A percentile compares a stretch with the other conserved stretches of the same genome.
Conservation (phyloP, 2,888 invertebrate genomes). For the Dasysyrphus albostriatus region DNA sequence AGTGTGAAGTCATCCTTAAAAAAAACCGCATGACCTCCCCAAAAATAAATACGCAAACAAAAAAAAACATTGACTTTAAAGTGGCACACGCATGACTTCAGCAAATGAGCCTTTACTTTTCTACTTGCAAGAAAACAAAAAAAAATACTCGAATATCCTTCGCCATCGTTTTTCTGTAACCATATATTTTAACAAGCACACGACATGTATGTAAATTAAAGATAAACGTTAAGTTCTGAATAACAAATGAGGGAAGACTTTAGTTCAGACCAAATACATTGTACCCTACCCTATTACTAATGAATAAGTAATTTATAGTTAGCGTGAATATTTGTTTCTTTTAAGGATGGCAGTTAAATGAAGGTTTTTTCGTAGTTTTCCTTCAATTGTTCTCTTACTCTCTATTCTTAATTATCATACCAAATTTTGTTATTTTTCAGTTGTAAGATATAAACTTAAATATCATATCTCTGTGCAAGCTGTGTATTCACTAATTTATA, state of each 20-base stretch:
- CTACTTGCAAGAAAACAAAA: slow-evolving; percentile 16
- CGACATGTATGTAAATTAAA: slow-evolving; percentile 51
- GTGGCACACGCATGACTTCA: slow-evolving; percentile 74
- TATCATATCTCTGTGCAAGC: too few relatives aligned
- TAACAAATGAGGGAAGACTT: slow-evolving; percentile 16
- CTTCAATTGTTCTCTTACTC: too few relatives aligned
- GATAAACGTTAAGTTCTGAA: slow-evolving; percentile 41
- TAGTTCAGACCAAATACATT: background rate
- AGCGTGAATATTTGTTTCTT: background rate
- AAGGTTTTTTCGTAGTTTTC: too few relatives aligned
- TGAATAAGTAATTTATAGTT: background rate
- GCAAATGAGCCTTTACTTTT: slow-evolving; percentile 61
- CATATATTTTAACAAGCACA: slow-evolving; percentile 23
- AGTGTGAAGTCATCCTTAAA: slow-evolving; percentile 44
- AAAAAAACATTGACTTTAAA: slow-evolving; percentile 49
- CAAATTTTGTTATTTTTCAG: too few relatives aligned
- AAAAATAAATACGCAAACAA: background rate
- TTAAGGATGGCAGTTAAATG: too few relatives aligned
- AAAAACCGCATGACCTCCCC: slow-evolving; percentile 44
- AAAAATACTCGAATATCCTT: slow-evolving; percentile 59
- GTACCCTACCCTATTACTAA: background rate
- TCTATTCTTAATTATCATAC: too few relatives aligned
- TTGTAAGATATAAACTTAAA: too few relatives aligned
- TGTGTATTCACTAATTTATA: too few relatives aligned
- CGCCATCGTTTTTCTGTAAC: slow-evolving; percentile 42